Base-by-base conservation (phyloP, 2,888 invertebrate genomes). In the Drosophila maculinotata region DNA sequence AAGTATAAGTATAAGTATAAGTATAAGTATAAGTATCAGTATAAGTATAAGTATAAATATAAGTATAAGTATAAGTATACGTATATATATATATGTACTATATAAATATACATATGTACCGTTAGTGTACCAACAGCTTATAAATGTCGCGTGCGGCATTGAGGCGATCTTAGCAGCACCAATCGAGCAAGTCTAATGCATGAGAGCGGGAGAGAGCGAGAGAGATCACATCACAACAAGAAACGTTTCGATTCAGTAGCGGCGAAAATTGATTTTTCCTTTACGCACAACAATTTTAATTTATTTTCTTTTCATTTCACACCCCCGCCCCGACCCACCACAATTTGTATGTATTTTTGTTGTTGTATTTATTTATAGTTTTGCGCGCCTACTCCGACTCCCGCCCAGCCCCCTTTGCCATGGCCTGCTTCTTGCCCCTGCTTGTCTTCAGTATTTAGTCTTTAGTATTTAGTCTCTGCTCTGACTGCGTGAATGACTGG, bases 91-190 rank as follows among this genome's bases (percentile, higher is more conserved):
- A n/a, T n/a, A n/a, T n/a, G 20, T 20, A 20, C 2, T 20, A 20
- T 20, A 20, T 20, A 20, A 3, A 20, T 20, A 20, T 20, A 20
- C 4, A 17, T n/a, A 8, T 5, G 12, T 30, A 30, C 44, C 28
- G 20, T 52, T 42, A 49, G 35, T 63, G 49, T 35, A 30, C 36
- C 33, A 26, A 42, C 41, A 36, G 36, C 42, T 56, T 49, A 44
- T 49, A 30, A 28, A 58, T 51, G 56, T 62, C 67, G 67, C 67
- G 52, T 62, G 69, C 62, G 63, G 47, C 72, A 68, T 59, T 71
- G 60, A 63, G 49, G 47, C 49, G 41, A 60, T 45, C 63, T 45
- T 12, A 51, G 51, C 35, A 56, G 25, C 25, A 23, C 14, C 42
- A 39, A 57, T 23, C 28, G 25, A 48, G n/a, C n/a, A n/a, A n/a